Base-by-base conservation (phyloP, 2,113 vertebrate species). In the Rousettus leschenaultii region DNA sequence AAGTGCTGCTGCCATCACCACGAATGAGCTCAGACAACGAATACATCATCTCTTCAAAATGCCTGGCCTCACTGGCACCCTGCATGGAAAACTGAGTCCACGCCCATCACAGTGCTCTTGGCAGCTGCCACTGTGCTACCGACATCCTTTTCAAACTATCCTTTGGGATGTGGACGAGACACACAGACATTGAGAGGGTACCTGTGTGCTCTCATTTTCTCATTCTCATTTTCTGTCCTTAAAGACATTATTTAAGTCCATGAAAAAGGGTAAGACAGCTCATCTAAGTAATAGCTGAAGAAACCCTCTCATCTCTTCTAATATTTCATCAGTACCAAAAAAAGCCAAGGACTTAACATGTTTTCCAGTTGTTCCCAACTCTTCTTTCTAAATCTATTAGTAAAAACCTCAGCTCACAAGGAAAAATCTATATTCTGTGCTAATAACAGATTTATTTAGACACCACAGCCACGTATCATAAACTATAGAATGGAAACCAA, bases 381-480 rank as follows among this genome's bases (percentile, higher is more conserved):
- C 82, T 93, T 88, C 40, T 70, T 96, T 90, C 73, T 59, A 71
- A 73, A 82, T 77, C 13, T 61, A 33, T 70, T 86, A 66, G 89
- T 38, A n/a, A 87, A 95, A 86, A 57, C 19, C 43, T 48, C 57
- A 91, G 53, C 57, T 88, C 19, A 38, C 48, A 48, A 94, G 63
- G 45, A 90, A 74, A 93, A 89, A 89, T 57, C 45, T 66, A 57
- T 55, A 87, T 40, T 55, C 48, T 73, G 12, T 74, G 24, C 43
- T 87, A 80, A 68, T 70, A 93, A 79, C 0, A 9, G 35, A 82
- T 30, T 80, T 86, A 61, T 57, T 91, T 33, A 95, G 55, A 83
- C 9, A 71, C 53, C n/a, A 43, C 28, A 86, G 45, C 8, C 45
- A 84, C 1, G 5, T 61, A 88, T n/a, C 59, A 75, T 89, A 66